A percentile compares a stretch with the other conserved stretches of the same genome.
Evolutionary conservation across 2,797 vertebrate species (phyloP).

Genomic region (Calcarius lapponicus): DNA sequence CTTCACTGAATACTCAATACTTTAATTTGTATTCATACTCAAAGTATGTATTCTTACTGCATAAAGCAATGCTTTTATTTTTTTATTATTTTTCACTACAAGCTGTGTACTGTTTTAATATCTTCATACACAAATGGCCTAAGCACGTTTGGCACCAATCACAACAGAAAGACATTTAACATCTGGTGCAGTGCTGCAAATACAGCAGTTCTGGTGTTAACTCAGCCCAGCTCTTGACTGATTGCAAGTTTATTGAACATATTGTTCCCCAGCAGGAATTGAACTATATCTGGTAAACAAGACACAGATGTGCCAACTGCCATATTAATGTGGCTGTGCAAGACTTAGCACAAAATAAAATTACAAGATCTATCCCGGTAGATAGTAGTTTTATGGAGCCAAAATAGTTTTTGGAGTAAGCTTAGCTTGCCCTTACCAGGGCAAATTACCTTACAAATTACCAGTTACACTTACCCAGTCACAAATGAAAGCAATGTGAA

Average conservation of each 20-base stretch:
- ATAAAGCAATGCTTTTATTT: neutral
- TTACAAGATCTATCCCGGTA: neutral
- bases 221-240: slow-evolving; percentile 22
- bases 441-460: neutral
- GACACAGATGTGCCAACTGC: slow-evolving; percentile 29
- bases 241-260: slow-evolving; percentile 41
- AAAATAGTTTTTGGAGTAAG: neutral
- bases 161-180: slow-evolving; percentile 11
- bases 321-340: neutral
- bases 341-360: slow-evolving; percentile 38
- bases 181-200: slow-evolving; percentile 8
- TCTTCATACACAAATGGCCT: neutral
- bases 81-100: neutral
- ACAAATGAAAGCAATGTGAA: neutral
- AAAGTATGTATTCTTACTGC: neutral
- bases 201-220: slow-evolving; percentile 19
- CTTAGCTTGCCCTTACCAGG: neutral
- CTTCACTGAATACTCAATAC: neutral
- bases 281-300: slow-evolving; percentile 42
- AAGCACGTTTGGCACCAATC: neutral
- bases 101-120: neutral
- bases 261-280: slow-evolving; percentile 33
- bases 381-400: neutral
- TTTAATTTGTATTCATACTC: neutral
- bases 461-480: neutral